Evolutionary conservation across 2,888 invertebrate species (phyloP), one percentile per base, ranked within the genome.

Genomic region (Aspidapion aeneum): DNA sequence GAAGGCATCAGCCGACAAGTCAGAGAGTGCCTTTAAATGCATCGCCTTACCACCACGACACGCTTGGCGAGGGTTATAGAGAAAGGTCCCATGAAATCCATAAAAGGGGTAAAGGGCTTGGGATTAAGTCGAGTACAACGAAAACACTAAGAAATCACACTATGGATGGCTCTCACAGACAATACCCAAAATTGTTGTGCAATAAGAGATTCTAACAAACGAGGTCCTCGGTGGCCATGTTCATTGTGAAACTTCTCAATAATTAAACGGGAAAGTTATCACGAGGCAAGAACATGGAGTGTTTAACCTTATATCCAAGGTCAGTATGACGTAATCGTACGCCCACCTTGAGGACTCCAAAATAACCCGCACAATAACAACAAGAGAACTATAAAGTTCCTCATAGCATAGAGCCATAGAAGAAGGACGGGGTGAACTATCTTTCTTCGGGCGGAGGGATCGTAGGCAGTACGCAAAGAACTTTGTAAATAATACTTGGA

Each of bases 1-100:
- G n/a, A n/a, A n/a, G n/a, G n/a, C n/a, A n/a, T n/a, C n/a, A n/a
- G n/a, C 65, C 1, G 71, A 60, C 1, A 74, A 58, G 18, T 70
- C 68, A 0, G 69, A 67, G 3, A 68, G 72, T 5, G 71, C 21
- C 56, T 74, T 74, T 1, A 75, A 19, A 52, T 74, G 71, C 5
- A 74, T 19, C 1, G 74, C 73, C 62, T 71, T 74, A 0, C 56
- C 19, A 63, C 12, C 19, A 60, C 61, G 49, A 64, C 17, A 52
- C 48, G 3, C 65, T 67, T 66, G 62, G 54, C 9, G 64, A 60
- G 18, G 16, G 62, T 65, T 1, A n/a, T n/a, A n/a, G n/a, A n/a
- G n/a, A n/a, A n/a, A n/a, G n/a, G n/a, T n/a, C n/a, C n/a, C n/a
- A n/a, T 60, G 62, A 71, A 60, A 20, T 70, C 71, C 73, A 74